Percentiles rank a stretch among this genome's conserved stretches.
These are phyloP conservation scores for Bradypodion ventrale DNA, from an alignment of 2,797 vertebrate genomes.

Conservation along the genomic window DNA sequence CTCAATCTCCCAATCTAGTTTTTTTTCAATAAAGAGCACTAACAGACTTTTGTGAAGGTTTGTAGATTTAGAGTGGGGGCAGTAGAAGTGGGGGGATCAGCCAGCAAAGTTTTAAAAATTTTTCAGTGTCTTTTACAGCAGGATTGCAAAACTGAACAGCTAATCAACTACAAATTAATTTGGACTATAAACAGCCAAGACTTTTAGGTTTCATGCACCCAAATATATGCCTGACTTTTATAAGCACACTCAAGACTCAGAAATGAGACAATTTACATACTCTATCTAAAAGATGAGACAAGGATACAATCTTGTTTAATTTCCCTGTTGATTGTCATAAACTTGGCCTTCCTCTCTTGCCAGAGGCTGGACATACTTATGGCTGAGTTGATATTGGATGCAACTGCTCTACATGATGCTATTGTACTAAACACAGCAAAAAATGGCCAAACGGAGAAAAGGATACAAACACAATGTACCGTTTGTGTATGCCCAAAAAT, in stretches of 20 bases:
- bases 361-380: too few species aligned
- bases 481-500: too few species aligned
- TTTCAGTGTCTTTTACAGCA: neutral
- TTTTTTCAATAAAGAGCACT: slow-evolving; percentile 1
- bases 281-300: too few species aligned
- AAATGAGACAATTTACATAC: neutral
- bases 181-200: neutral
- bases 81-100: neutral
- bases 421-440: too few species aligned
- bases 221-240: neutral
- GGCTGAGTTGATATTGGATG: too few species aligned
- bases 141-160: neutral
- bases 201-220: neutral
- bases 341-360: too few species aligned
- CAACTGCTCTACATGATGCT: too few species aligned
- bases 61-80: neutral
- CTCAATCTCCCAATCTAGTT: neutral
- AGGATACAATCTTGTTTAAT: too few species aligned
- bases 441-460: too few species aligned
- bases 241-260: neutral
- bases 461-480: too few species aligned
- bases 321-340: too few species aligned
- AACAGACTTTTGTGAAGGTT: slow-evolving; percentile 3
- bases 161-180: neutral
- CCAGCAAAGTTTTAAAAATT: neutral